Evolutionary conservation across 2,797 vertebrate species (phyloP).

Genomic region (Columba guinea): DNA sequence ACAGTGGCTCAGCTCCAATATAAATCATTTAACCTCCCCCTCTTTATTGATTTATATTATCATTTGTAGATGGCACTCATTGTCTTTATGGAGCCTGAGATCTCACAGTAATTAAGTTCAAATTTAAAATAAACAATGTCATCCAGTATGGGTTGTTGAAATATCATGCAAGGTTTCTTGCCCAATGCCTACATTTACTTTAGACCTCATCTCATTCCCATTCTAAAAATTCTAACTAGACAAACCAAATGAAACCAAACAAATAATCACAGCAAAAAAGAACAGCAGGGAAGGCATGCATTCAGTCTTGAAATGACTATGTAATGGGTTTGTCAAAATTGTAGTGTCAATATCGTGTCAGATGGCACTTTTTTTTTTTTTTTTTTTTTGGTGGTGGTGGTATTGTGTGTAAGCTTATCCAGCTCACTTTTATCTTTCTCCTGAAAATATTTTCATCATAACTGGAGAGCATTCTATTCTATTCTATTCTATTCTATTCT

Average conservation of each 20-base stretch:
- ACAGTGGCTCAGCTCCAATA: slow-evolving; percentile 39
- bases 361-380: neutral
- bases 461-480: neutral
- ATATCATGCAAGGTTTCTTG: slow-evolving; percentile 9
- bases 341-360: neutral
- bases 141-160: neutral
- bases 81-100: slow-evolving; percentile 19
- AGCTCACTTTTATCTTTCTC: neutral
- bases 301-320: neutral
- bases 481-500: too few relatives aligned
- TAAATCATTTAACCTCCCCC: slow-evolving; percentile 36
- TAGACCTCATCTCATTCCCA: neutral
- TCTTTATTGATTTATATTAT: slow-evolving; percentile 56
- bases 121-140: slow-evolving; percentile 48
- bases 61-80: slow-evolving; percentile 51
- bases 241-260: neutral
- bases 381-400: neutral
- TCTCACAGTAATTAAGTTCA: slow-evolving; percentile 49
- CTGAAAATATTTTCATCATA: neutral
- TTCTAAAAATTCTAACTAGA: slow-evolving; percentile 19
- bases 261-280: neutral
- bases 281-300: neutral
- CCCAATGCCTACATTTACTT: neutral
- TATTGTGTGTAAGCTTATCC: neutral
- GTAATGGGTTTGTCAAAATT: neutral